Conservation (phyloP, 2,888 invertebrate species). For the Aplocera efformata region DNA sequence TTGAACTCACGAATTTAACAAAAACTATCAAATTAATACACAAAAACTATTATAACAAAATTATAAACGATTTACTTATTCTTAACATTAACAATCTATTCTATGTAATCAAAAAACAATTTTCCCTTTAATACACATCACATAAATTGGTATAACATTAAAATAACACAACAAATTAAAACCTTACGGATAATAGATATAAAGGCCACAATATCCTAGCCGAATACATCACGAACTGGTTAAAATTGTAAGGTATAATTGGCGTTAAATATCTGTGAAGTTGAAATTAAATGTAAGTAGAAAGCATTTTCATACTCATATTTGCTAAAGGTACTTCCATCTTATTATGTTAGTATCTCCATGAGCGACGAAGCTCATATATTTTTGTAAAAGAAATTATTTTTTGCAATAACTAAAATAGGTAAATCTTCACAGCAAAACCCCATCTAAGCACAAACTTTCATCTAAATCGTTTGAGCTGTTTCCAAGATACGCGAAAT, state of each 20-base stretch:
- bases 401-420: too few relatives aligned
- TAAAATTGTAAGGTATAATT: constrained; percentile 54
- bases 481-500: too few relatives aligned
- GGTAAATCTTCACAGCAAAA: too few relatives aligned
- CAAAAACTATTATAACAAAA: constrained; percentile 73
- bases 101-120: constrained; percentile 65
- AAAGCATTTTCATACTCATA: constrained; percentile 63
- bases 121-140: constrained; percentile 57
- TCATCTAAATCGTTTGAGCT: too few relatives aligned
- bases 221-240: constrained; percentile 18
- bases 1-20: too few relatives aligned
- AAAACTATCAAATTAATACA: constrained; percentile 67
- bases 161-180: too few relatives aligned
- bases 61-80: constrained; percentile 71
- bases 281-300: constrained; percentile 72
- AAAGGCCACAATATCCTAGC: constrained; percentile 29
- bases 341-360: too few relatives aligned
- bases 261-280: constrained; percentile 74
- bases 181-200: constrained; percentile 12
- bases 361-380: constrained; percentile 28
- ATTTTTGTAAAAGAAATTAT: too few relatives aligned
- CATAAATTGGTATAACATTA: constrained; percentile 16
- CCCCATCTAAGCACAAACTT: too few relatives aligned
- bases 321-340: too few relatives aligned
- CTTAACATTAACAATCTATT: constrained; percentile 69